These are phyloP conservation scores for Antechinus stuartii DNA, from an alignment of 2,113 vertebrate genomes.

Conservation along the genomic window DNA sequence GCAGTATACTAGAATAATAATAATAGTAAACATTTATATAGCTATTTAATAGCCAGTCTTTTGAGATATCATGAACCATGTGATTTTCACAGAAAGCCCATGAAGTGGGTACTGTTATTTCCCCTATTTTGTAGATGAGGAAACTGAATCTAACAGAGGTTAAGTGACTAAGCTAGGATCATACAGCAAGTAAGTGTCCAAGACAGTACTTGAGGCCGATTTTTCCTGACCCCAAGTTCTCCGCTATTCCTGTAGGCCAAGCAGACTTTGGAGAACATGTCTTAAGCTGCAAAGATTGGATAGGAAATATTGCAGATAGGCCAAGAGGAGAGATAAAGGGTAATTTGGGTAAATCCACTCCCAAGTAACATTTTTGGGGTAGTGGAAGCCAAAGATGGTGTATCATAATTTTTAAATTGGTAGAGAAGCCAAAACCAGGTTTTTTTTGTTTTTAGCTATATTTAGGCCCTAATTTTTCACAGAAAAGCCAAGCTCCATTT, in stretches of 20 bases:
- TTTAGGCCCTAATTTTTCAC: constrained; percentile 71
- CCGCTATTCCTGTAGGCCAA: not conserved
- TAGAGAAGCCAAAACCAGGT: constrained; percentile 51
- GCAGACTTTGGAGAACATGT: not conserved
- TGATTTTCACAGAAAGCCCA: not conserved
- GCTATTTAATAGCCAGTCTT: not conserved
- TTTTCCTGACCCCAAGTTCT: not conserved
- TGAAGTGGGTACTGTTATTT: not conserved
- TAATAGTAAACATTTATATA: not conserved
- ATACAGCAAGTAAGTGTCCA: not conserved
- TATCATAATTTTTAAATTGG: constrained; percentile 53
- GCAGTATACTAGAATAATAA: not conserved
- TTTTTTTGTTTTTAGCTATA: constrained; percentile 64
- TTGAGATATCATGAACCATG: not conserved
- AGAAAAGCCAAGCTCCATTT: constrained; percentile 69
- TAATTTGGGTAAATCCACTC: not conserved
- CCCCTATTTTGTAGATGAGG: not conserved
- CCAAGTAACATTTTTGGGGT: constrained; percentile 26
- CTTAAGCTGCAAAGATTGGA: not conserved
- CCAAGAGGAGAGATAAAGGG: not conserved
- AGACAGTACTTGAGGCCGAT: not conserved
- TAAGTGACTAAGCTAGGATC: not conserved
- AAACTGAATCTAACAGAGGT: not conserved
- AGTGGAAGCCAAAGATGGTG: constrained; percentile 46
- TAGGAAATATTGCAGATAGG: not conserved